phyloP scores from a whole-genome alignment of 2,797 vertebrate genomes.

The Aythya fuligula region DNA sequence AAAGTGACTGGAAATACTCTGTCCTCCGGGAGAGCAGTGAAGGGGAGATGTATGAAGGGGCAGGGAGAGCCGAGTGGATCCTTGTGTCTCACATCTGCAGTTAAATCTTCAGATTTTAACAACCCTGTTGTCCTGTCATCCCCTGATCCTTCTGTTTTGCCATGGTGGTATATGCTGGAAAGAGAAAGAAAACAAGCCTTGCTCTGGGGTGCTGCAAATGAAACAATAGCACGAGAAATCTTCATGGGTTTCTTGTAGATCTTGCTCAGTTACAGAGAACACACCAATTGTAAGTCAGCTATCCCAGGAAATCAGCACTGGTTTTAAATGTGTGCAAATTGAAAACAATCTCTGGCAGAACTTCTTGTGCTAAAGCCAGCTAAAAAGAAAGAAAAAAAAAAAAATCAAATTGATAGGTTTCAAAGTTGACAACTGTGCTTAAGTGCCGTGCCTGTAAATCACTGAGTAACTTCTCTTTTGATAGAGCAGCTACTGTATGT shows the following conservation, averaged over 20 bases:
- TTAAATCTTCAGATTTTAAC: not conserved
- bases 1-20: not conserved
- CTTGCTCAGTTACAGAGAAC: not conserved
- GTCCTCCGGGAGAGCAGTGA: not conserved
- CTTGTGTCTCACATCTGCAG: too few species aligned
- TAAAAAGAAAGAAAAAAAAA: not conserved
- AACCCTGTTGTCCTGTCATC: not conserved
- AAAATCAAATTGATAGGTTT: not conserved
- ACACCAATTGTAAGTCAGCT: not conserved
- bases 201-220: not conserved
- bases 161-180: not conserved
- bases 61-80: not conserved
- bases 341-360: not conserved
- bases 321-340: constrained; percentile 1
- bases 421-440: not conserved
- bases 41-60: not conserved
- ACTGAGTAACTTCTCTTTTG: not conserved
- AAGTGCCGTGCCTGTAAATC: not conserved
- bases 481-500: not conserved
- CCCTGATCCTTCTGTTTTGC: not conserved
- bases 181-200: not conserved
- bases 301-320: not conserved
- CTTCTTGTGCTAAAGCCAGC: not conserved
- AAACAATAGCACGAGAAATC: not conserved
- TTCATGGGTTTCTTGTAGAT: not conserved